phyloP scores from a whole-genome alignment of 1,140 invertebrate species.

The Trialeurodes vaporariorum region DNA sequence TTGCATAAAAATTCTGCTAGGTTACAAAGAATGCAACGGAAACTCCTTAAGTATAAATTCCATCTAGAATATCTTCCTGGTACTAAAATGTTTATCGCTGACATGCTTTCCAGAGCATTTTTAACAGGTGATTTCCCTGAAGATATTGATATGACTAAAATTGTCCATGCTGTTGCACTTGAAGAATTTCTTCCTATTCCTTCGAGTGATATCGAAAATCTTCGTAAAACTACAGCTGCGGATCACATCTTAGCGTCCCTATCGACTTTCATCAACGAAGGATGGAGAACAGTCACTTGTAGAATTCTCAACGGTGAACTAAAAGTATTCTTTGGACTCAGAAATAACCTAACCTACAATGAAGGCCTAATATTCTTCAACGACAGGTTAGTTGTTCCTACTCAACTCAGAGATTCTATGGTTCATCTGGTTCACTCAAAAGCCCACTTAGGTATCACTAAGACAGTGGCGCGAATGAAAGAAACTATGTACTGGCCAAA shows the following conservation, averaged over 20 bases:
- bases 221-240: neutral
- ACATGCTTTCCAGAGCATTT: conserved; percentile 27
- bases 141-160: neutral
- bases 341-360: neutral
- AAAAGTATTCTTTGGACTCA: neutral
- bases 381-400: conserved; percentile 29
- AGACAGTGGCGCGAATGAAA: conserved; percentile 24
- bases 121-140: neutral
- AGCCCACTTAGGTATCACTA: conserved; percentile 25
- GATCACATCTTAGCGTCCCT: neutral
- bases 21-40: conserved; percentile 33
- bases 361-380: conserved; percentile 29
- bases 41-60: conserved; percentile 31
- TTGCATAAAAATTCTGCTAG: conserved; percentile 23
- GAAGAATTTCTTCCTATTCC: conserved; percentile 4
- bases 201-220: neutral
- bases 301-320: neutral
- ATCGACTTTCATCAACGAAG: neutral
- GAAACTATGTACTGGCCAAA: conserved; percentile 16
- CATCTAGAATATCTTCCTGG: conserved; percentile 26
- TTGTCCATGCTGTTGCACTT: conserved; percentile 1
- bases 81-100: conserved; percentile 26
- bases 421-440: conserved; percentile 31
- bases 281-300: neutral
- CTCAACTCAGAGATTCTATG: conserved; percentile 26